Conservation (phyloP, 1,140 invertebrate species). For the Musca vetustissima region DNA sequence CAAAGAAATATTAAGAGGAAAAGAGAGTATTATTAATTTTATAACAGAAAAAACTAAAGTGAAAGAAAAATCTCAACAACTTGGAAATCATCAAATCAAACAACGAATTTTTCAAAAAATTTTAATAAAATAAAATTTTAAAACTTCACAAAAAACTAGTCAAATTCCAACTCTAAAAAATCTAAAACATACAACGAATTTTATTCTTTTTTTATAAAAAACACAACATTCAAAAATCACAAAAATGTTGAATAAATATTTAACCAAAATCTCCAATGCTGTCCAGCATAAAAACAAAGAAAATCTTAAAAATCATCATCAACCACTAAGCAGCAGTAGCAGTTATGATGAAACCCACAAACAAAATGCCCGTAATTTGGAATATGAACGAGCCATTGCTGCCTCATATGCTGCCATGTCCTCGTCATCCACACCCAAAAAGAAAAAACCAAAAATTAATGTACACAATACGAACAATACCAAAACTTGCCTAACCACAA, state of each 20-base stretch:
- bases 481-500: slow-evolving; percentile 41
- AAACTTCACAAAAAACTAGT: not conserved
- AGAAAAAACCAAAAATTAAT: slow-evolving; percentile 27
- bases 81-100: not conserved
- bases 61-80: not conserved
- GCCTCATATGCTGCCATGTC: slow-evolving; percentile 19
- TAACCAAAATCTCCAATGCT: slow-evolving; percentile 49
- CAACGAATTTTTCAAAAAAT: not conserved
- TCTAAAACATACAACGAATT: not conserved
- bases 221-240: slow-evolving; percentile 10
- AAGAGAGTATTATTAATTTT: too few relatives aligned
- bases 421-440: slow-evolving; percentile 12
- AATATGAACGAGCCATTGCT: slow-evolving; percentile 29
- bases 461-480: slow-evolving; percentile 18
- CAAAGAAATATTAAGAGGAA: too few relatives aligned
- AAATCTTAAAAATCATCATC: slow-evolving; percentile 33
- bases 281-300: slow-evolving; percentile 36
- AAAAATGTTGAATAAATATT: slow-evolving; percentile 41
- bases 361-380: slow-evolving; percentile 17
- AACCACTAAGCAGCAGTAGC: slow-evolving; percentile 41
- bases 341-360: slow-evolving; percentile 31
- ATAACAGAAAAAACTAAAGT: not conserved
- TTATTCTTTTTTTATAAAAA: not conserved
- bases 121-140: not conserved
- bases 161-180: not conserved